Base-by-base conservation (phyloP, 2,113 vertebrate species). In the Nestor notabilis region DNA sequence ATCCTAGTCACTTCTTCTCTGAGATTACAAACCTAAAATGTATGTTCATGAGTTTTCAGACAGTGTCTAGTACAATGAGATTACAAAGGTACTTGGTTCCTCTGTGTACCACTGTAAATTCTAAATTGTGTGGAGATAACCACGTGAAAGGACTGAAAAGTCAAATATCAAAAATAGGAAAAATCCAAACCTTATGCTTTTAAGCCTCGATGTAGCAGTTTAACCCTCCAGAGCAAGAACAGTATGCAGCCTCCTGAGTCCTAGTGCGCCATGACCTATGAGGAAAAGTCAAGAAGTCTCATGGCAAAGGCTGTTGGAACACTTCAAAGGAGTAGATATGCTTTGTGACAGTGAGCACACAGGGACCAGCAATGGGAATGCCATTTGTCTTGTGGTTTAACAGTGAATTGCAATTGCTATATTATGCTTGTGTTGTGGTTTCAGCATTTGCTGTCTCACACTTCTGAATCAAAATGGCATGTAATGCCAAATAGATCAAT, bases 1-100 rank as follows among this genome's bases (percentile, higher is more conserved):
- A 69, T 80, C 93, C 66, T 83, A 77, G 76, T 90, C 76, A 95
- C 53, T 80, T 77, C 44, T 61, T 83, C 41, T 68, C 13, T 78
- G 20, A 56, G 55, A 69, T 87, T 91, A 50, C 56, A 83, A 76
- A 64, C 76, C 56, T 83, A 76, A 80, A 96, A 91, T 89, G 24
- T 89, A 35, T 94, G 89, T 96, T 91, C 68, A 83, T 96, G 72
- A 83, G 35, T 76, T 90, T 90, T 80, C 87, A 95, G 47, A 43
- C 47, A 76, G 52, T 83, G 71, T 63, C 43, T 76, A 49, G 44
- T 70, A 77, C 80, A 91, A 44, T 52, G 76, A 70, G 61, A 47
- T 87, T 80, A 70, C 10, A 15, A 70, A 95, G 43, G 43, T 66
- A 49, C 50, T 90, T 90, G 60, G 9, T 66, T 87, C 82, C 72